These are phyloP conservation scores for Stichopus chloronotus DNA, from an alignment of 35 echinoderm and acorn worm species.

Conservation along the genomic window DNA sequence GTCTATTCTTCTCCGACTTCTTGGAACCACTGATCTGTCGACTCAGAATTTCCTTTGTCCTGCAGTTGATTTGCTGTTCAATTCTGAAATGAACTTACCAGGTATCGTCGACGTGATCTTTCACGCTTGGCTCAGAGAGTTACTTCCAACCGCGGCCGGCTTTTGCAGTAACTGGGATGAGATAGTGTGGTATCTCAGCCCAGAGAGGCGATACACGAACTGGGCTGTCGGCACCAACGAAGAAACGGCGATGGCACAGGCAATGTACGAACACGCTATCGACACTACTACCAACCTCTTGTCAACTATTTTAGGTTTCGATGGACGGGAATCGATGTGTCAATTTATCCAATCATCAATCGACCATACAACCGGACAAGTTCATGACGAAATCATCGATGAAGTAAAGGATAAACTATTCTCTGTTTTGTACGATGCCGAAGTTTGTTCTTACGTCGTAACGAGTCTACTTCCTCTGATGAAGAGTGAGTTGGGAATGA, in stretches of 20 bases:
- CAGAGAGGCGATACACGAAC: neutral
- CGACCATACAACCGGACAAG: neutral
- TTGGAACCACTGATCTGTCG: neutral
- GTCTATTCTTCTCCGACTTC: constrained; percentile 16
- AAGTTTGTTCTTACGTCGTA: neutral
- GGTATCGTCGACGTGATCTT: neutral
- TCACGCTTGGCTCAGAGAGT: constrained; percentile 16
- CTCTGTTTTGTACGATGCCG: constrained; percentile 1
- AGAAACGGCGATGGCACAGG: neutral
- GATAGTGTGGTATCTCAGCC: constrained; percentile 29
- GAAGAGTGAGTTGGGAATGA: neutral
- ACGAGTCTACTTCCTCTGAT: constrained; percentile 4
- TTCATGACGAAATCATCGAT: neutral
- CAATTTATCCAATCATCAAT: neutral
- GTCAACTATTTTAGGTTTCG: neutral
- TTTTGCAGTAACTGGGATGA: constrained; percentile 52
- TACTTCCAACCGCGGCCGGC: constrained; percentile 47
- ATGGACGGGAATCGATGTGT: constrained; percentile 41
- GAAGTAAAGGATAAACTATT: neutral
- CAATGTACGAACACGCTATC: neutral
- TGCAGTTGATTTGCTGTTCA: constrained; percentile 43
- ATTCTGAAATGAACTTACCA: constrained; percentile 22
- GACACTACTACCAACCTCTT: neutral
- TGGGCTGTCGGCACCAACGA: neutral
- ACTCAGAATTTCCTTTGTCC: constrained; percentile 12